Evolutionary conservation across 2,888 invertebrate species (phyloP), one percentile per base, ranked within the genome.

Genomic region (Hydrotaea cyrtoneurina): DNA sequence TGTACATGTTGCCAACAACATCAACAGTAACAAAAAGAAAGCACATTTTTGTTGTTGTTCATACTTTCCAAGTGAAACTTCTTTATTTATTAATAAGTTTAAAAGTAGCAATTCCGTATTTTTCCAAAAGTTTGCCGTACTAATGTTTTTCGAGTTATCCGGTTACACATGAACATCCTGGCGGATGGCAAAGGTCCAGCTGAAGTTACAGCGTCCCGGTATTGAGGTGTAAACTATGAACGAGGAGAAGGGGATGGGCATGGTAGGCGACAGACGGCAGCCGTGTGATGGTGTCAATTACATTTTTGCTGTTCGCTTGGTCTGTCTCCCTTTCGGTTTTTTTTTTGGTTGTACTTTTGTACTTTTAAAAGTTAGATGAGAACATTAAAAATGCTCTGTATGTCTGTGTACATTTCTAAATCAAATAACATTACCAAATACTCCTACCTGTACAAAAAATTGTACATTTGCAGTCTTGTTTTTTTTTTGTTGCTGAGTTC

Each of bases 61-160:
- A 11, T 39, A 39, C 55, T 62, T 57, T 15, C 36, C 31, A n/a
- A 36, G 62, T 1, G 43, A 43, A 66, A 66, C 66, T 66, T 66
- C 19, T 66, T 66, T 66, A 66, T 43, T 66, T 66, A 66, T 66
- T 66, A 66, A 66, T 66, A 66, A 66, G 39, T 66, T 66, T 36
- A 39, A 66, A 43, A 36, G 66, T 36, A 66, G 39, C 17, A 66
- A 43, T 66, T 66, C 66, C 10, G 66, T 66, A 19, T 66, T 39
- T 39, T 39, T 39, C 62, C 36, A 62, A 26, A 66, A 19, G 39
- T 66, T 66, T 43, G 7, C 17, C 15, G n/a, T 36, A 55, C 55
- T 7, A 55, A 55, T 19, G 17, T 21, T 55, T 55, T 55, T 17
- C 53, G 19, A 53, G 53, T 53, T n/a, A 53, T 39, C 39, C 39